phyloP scores from a whole-genome alignment of 2,888 invertebrate species.

The Furcula furcula region DNA sequence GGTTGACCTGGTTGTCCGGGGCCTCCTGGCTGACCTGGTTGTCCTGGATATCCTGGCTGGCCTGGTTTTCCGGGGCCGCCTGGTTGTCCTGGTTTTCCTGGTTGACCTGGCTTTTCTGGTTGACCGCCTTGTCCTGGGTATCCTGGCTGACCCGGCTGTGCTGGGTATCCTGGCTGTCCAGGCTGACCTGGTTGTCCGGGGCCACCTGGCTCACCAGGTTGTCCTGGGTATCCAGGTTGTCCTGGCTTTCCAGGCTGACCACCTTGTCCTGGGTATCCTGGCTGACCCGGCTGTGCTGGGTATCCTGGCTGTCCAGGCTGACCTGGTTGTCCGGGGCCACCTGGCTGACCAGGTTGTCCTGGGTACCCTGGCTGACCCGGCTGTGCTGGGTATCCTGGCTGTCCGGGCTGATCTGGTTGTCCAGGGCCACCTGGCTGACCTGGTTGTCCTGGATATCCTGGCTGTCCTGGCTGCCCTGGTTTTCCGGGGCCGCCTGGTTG shows the following conservation, averaged over 20 bases:
- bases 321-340: conserved; percentile 2
- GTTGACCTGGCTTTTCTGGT: too few species aligned
- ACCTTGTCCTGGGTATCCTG: conserved; percentile 3
- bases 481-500: conserved; percentile 1
- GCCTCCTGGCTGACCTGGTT: conserved; percentile 3
- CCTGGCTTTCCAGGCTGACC: conserved; percentile 2
- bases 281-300: not conserved
- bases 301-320: conserved; percentile 1
- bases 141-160: conserved; percentile 2
- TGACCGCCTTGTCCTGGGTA: not conserved
- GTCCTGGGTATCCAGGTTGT: conserved; percentile 3
- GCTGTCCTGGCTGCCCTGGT: conserved; percentile 3
- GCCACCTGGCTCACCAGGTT: conserved; percentile 2
- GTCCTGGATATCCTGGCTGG: not conserved
- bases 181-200: conserved; percentile 5
- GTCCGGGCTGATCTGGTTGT: conserved; percentile 2
- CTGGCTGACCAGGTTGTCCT: conserved; percentile 3
- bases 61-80: conserved; percentile 4
- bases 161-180: conserved; percentile 2
- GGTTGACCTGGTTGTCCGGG: conserved; percentile 2
- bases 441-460: conserved; percentile 6
- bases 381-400: conserved; percentile 4
- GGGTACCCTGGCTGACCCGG: conserved; percentile 5
- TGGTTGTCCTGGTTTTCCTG: conserved; percentile 18
- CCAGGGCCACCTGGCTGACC: conserved; percentile 7